Percentiles rank a stretch among this genome's conserved stretches.
These are phyloP conservation scores for Plagiodera versicolora DNA, from an alignment of 2,888 invertebrate species.

Conservation along the genomic window DNA sequence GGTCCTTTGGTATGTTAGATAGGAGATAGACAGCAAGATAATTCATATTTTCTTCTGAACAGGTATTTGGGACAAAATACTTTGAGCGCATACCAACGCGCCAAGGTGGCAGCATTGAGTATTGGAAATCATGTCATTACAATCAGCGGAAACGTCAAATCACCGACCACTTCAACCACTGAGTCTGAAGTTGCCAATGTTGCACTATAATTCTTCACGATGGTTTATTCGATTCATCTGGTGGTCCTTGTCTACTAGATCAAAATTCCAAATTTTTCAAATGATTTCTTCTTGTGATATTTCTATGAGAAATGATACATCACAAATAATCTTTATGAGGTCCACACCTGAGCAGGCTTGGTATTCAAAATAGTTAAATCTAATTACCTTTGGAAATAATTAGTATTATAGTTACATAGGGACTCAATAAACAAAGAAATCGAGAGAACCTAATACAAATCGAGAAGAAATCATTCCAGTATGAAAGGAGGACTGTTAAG, in stretches of 20 bases:
- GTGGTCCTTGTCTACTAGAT: not conserved
- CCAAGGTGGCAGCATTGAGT: slow-evolving; percentile 83
- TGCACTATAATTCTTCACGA: not conserved
- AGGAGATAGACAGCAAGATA: too few species aligned
- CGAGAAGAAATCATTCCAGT: not conserved
- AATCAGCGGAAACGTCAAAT: slow-evolving; percentile 59
- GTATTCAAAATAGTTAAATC: not conserved
- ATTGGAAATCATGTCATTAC: slow-evolving; percentile 63
- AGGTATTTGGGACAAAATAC: slow-evolving; percentile 87
- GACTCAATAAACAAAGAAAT: not conserved
- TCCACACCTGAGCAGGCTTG: too few species aligned
- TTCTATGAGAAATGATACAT: not conserved
- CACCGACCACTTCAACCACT: not conserved
- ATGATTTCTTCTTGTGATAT: not conserved
- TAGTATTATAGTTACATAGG: not conserved
- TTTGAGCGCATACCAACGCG: slow-evolving; percentile 86
- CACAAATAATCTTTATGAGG: not conserved
- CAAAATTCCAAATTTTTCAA: not conserved
- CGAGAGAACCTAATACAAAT: not conserved
- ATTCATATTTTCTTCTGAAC: slow-evolving; percentile 37
- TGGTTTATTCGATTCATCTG: not conserved
- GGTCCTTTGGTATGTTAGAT: too few species aligned
- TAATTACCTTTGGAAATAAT: not conserved
- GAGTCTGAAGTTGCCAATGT: not conserved
- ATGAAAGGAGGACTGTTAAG: not conserved